These are phyloP conservation scores for Pseudochirops corinnae DNA, from an alignment of 2,797 vertebrate species.

Conservation along the genomic window DNA sequence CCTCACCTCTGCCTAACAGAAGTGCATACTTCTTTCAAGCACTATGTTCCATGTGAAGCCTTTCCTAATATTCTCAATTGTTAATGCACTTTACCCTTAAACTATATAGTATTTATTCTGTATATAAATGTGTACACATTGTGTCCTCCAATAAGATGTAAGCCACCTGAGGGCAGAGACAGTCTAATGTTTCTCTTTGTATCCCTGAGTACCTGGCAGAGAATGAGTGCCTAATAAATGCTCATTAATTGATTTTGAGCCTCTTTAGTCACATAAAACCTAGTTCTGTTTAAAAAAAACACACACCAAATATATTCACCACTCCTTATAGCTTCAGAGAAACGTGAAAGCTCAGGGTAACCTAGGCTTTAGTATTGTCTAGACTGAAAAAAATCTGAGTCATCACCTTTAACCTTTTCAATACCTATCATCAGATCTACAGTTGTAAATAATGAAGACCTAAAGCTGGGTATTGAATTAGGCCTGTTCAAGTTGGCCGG, in stretches of 20 bases:
- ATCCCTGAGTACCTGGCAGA: not conserved
- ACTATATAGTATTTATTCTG: not conserved
- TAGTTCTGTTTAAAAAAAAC: not conserved
- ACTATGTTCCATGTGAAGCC: not conserved
- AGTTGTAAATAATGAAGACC: constrained; percentile 8
- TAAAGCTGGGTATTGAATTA: not conserved
- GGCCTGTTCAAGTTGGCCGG: not conserved
- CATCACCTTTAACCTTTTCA: constrained; percentile 12
- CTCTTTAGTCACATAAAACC: not conserved
- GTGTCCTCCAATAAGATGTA: not conserved
- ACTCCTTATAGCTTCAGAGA: not conserved
- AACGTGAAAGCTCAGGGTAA: not conserved
- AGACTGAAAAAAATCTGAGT: not conserved
- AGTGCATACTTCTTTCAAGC: not conserved
- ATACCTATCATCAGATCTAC: not conserved
- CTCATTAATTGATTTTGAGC: not conserved
- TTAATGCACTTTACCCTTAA: not conserved
- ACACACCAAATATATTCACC: not conserved
- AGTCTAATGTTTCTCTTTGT: not conserved
- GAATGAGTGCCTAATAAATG: not conserved
- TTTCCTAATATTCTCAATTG: not conserved
- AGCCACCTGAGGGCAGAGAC: not conserved
- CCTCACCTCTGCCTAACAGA: not conserved
- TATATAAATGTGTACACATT: not conserved
- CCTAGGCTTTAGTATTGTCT: not conserved